Conservation (phyloP, 2,797 vertebrate genomes). For the Vipera ursinii region DNA sequence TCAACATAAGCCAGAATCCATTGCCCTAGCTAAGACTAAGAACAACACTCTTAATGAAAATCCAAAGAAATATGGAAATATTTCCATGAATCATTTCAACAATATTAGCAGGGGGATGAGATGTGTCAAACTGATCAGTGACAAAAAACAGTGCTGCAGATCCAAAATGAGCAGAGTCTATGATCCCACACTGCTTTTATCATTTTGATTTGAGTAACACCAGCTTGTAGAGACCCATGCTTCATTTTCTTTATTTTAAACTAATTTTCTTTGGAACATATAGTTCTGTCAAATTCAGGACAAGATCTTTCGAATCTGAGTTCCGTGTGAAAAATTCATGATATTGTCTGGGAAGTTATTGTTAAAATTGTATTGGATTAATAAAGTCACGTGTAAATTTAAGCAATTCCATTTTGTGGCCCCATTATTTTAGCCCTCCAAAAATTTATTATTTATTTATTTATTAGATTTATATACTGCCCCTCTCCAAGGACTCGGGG, state of each 20-base stretch:
- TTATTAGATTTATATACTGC: too few relatives aligned
- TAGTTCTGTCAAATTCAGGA: neutral
- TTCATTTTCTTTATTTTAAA: neutral
- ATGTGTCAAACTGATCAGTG: neutral
- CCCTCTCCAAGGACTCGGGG: too few relatives aligned
- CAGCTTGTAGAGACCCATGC: neutral
- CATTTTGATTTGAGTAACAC: neutral
- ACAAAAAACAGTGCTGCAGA: neutral
- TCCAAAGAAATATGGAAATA: neutral
- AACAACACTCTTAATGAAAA: neutral
- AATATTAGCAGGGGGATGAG: neutral
- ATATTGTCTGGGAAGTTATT: neutral
- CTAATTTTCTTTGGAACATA: neutral
- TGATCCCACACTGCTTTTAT: neutral
- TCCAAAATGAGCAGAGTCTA: neutral
- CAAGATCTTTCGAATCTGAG: neutral
- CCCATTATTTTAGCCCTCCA: neutral
- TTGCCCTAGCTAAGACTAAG: neutral
- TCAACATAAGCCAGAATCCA: conserved; percentile 2
- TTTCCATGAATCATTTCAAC: neutral
- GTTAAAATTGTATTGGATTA: neutral
- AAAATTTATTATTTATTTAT: neutral
- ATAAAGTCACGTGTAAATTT: neutral
- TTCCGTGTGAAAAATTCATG: neutral
- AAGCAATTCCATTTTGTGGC: neutral